Evolutionary conservation across 2,113 vertebrate species (phyloP).

Genomic region (Felis catus): F.catus_Fca126_mat1.0 CM031412.1:227777501-227778000

Average conservation of each 20-base stretch:
- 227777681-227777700: not conserved
- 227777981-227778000: not conserved
- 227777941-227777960: fast-evolving
- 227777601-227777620: not conserved
- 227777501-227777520: not conserved
- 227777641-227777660: not conserved
- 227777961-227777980: not conserved
- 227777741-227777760: not conserved
- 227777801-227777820: not conserved
- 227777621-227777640: not conserved
- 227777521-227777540: not conserved
- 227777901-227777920: not conserved
- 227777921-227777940: fast-evolving
- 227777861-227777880: not conserved
- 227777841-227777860: not conserved
- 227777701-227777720: fast-evolving
- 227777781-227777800: not conserved
- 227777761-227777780: not conserved
- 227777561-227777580: not conserved
- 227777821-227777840: not conserved
- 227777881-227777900: not conserved
- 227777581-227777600: not conserved
- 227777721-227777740: not conserved
- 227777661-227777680: not conserved
- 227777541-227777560: not conserved